These are phyloP conservation scores for Nerophis lumbriciformis DNA, from an alignment of 2,113 vertebrate genomes.

Conservation along the genomic window DNA sequence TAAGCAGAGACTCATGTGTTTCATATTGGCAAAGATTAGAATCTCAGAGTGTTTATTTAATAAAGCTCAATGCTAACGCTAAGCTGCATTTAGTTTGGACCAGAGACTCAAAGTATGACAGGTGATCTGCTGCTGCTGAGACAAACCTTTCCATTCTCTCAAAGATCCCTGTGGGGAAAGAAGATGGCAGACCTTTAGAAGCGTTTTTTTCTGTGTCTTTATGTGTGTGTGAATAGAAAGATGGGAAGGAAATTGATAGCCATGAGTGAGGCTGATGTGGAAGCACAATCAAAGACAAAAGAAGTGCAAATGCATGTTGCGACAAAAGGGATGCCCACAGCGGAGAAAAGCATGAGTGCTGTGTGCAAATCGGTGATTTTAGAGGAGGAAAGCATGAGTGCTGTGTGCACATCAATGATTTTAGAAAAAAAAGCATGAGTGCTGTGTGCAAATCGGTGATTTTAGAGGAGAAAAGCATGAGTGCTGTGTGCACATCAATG, in stretches of 20 bases:
- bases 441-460: conserved; percentile 19
- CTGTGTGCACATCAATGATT: conserved; percentile 8
- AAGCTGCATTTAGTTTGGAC: conserved; percentile 16
- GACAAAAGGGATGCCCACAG: conserved; percentile 25
- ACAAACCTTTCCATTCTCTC: conserved; percentile 11
- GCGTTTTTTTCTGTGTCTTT: conserved; percentile 2
- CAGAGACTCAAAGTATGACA: conserved; percentile 13
- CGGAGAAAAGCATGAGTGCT: conserved; percentile 9
- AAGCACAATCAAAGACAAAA: conserved; percentile 4
- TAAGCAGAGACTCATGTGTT: conserved; percentile 5
- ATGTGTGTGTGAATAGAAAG: neutral
- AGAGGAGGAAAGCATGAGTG: conserved; percentile 1
- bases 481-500: conserved; percentile 7
- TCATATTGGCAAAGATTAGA: conserved; percentile 11
- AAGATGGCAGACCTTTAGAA: conserved; percentile 11
- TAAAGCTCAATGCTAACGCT: conserved; percentile 7
- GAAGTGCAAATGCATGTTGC: conserved; percentile 19
- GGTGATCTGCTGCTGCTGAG: conserved; percentile 16
- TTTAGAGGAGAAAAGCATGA: conserved; percentile 5
- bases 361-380: conserved; percentile 17
- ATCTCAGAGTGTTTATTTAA: neutral
- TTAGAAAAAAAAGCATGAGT: neutral
- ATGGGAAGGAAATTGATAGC: neutral
- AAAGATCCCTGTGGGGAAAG: neutral
- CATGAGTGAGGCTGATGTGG: conserved; percentile 13